Evolutionary conservation across 1,140 invertebrate species (phyloP).

Genomic region (Arctopsyche grandis): DNA sequence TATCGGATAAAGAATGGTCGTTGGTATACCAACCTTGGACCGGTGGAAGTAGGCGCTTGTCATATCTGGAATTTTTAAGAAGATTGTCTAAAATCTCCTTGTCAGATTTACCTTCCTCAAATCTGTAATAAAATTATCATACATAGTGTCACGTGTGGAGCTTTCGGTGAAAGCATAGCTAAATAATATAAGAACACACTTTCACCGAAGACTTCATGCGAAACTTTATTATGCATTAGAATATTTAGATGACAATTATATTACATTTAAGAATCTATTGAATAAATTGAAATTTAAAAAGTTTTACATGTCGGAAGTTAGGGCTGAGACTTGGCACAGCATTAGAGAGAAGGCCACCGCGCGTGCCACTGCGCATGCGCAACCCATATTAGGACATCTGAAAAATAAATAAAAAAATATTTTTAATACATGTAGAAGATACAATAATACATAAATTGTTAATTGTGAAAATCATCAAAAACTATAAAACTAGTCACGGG

Average conservation of each 20-base stretch:
- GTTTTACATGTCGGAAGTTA: conserved; percentile 68
- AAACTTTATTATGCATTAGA: background rate
- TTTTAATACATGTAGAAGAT: background rate
- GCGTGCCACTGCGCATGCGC: conserved; percentile 71
- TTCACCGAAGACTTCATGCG: background rate
- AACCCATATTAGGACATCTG: conserved; percentile 76
- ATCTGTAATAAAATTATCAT: conserved; percentile 68
- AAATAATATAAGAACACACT: background rate
- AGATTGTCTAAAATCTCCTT: conserved; percentile 89
- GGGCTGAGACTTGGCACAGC: conserved; percentile 66
- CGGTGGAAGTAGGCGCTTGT: conserved; percentile 86
- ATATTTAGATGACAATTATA: background rate
- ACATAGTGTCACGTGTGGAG: background rate
- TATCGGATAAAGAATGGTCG: background rate
- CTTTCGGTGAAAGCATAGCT: background rate
- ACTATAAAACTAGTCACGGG: background rate
- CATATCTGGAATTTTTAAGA: conserved; percentile 81
- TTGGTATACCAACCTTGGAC: conserved; percentile 76
- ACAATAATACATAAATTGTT: background rate
- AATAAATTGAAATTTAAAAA: too few species aligned
- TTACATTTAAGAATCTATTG: background rate
- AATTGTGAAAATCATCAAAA: too few species aligned
- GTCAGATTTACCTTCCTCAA: conserved; percentile 88
- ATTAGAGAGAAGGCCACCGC: conserved; percentile 69
- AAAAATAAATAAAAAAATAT: conserved; percentile 55